phyloP scores from a whole-genome alignment of 2,888 invertebrate species.

The Patella depressa region DNA sequence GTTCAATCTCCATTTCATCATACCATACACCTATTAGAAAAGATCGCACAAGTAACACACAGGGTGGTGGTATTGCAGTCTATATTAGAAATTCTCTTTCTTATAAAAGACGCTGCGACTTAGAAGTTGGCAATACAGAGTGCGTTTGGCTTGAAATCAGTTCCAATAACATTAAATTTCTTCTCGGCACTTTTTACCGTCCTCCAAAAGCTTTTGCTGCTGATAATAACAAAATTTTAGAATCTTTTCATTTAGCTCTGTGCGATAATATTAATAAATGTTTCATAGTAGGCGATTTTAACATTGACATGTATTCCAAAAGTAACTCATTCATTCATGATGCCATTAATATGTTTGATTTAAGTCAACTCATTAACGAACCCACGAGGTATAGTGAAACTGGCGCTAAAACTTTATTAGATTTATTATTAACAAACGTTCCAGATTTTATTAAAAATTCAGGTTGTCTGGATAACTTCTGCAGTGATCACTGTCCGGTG shows the following conservation, averaged over 20 bases:
- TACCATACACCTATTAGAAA: background rate
- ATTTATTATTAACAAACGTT: background rate
- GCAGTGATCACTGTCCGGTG: conserved; percentile 2
- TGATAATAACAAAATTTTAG: background rate
- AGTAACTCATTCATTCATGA: conserved; percentile 2
- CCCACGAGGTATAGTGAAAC: conserved; percentile 4
- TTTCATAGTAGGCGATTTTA: conserved; percentile 2
- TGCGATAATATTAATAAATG: background rate
- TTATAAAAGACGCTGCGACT: background rate
- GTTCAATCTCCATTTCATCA: background rate
- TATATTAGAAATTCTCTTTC: background rate
- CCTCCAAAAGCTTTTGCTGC: background rate
- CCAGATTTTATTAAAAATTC: background rate
- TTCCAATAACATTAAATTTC: background rate
- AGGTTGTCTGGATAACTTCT: background rate
- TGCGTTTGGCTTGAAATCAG: conserved; percentile 10
- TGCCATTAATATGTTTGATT: background rate
- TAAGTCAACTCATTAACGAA: background rate
- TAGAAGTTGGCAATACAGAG: conserved; percentile 7
- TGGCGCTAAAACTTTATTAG: background rate
- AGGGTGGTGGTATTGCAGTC: background rate
- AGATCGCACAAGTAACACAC: background rate
- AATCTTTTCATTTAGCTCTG: background rate
- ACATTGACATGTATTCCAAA: background rate
- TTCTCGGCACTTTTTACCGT: conserved; percentile 1